Evolutionary conservation across 2,113 vertebrate genomes (phyloP), one percentile per base, ranked within the genome.

Genomic region (Oreochromis niloticus): DNA sequence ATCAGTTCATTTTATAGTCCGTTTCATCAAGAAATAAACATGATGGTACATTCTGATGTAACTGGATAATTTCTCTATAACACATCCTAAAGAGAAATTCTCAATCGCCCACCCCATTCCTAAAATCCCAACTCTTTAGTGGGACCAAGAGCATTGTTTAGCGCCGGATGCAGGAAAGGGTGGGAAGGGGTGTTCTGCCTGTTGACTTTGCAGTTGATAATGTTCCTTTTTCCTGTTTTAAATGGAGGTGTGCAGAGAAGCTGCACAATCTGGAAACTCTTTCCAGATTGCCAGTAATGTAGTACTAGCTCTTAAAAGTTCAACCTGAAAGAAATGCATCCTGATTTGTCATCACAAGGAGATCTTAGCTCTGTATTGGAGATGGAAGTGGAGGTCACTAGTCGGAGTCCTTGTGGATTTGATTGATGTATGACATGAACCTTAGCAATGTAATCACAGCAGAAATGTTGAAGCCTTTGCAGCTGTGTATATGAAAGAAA

Each of bases 141-240:
- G 50, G 86, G 88, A 87, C 73, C 55, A 24, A 63, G 81, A 85
- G 89, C 85, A 96, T 96, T 96, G 95, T 97, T 94, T 46, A 55
- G 88, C 93, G 86, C 96, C 93, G 96, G 96, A 96, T 96, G 93
- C 96, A 97, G 96, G 96, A 97, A 97, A 96, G 96, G 96, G 96
- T 95, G 95, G 94, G 95, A 85, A 88, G 85, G 55, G 83, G 87
- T 82, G 91, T 91, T 94, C 86, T 81, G 71, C 82, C 73, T 87
- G 57, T 92, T 91, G 91, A 91, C 84, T 90, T 89, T 89, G 82
- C 89, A 91, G 90, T 87, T 48, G 48, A 84, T 82, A 80, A 91
- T 88, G 91, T 94, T 94, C 92, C 95, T 90, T 88, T 95, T 97
- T 96, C 96, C 96, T 96, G 94, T 95, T 93, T 92, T 88, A 92